phyloP scores from a whole-genome alignment of 2,113 vertebrate genomes.

The Mustela lutreola region DNA sequence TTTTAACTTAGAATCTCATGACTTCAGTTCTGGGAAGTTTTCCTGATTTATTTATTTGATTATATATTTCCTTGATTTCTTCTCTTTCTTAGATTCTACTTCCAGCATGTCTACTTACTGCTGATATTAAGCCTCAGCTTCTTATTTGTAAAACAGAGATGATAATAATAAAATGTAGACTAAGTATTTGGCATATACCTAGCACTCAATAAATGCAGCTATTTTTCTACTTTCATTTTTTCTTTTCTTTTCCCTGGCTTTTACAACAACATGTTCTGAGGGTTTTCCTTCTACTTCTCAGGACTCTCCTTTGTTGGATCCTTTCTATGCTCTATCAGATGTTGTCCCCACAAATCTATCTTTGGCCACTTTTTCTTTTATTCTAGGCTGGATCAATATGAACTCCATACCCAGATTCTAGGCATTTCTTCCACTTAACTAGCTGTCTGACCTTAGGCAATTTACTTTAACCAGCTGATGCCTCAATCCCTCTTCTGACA shows the following conservation, averaged over 20 bases:
- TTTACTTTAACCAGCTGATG: background rate
- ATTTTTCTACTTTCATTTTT: background rate
- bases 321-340: background rate
- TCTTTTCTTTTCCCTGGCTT: background rate
- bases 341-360: background rate
- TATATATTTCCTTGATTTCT: background rate
- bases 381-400: background rate
- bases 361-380: background rate
- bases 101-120: background rate
- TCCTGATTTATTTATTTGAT: slow-evolving; percentile 17
- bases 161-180: background rate
- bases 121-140: background rate
- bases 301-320: background rate
- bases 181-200: background rate
- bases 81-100: background rate
- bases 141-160: background rate
- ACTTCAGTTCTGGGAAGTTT: background rate
- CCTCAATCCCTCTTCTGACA: background rate
- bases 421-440: background rate
- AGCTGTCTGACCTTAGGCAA: background rate
- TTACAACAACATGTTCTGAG: background rate
- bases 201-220: background rate
- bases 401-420: background rate
- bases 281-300: background rate
- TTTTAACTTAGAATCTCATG: background rate